Conservation (phyloP, 2,797 vertebrate genomes). For the Lates japonicus region DNA sequence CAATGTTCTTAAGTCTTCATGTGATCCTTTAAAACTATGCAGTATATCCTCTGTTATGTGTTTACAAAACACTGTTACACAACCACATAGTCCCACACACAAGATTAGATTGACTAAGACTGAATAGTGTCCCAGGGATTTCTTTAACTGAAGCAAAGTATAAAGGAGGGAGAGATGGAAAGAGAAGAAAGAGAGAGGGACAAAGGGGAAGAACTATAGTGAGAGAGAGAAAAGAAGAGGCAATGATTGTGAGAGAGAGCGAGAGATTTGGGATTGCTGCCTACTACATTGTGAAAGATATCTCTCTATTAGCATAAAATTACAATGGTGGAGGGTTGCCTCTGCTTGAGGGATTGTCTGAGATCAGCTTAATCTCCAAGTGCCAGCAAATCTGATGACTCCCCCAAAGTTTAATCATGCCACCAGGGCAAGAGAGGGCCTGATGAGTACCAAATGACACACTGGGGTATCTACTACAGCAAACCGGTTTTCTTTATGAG, state of each 20-base stretch:
- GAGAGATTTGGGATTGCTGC: conserved; percentile 69
- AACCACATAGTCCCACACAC: conserved; percentile 35
- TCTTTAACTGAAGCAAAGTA: conserved; percentile 46
- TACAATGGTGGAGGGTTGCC: conserved; percentile 68
- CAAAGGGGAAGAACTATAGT: conserved; percentile 28
- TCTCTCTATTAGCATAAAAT: conserved; percentile 79
- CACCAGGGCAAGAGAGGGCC: conserved; percentile 70
- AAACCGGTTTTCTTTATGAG: conserved; percentile 57
- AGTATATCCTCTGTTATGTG: conserved; percentile 32
- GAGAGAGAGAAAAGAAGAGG: conserved; percentile 28
- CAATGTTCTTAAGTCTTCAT: not conserved
- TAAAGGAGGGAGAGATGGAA: not conserved
- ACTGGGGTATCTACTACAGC: conserved; percentile 58
- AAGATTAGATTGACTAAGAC: conserved; percentile 43
- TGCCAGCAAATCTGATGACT: conserved; percentile 76
- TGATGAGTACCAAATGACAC: conserved; percentile 66
- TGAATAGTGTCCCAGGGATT: conserved; percentile 43
- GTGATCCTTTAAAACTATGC: conserved; percentile 38
- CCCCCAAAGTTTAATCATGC: conserved; percentile 78
- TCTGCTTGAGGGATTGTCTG: conserved; percentile 72
- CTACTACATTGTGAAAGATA: conserved; percentile 70
- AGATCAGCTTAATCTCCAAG: conserved; percentile 76
- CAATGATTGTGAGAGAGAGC: conserved; percentile 34
- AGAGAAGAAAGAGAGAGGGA: conserved; percentile 2
- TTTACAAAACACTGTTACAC: conserved; percentile 50